Evolutionary conservation across 92 coral and sea anemone species (phyloP), one percentile per base, ranked within the genome.

Genomic region (Parazoanthus darwini): DNA sequence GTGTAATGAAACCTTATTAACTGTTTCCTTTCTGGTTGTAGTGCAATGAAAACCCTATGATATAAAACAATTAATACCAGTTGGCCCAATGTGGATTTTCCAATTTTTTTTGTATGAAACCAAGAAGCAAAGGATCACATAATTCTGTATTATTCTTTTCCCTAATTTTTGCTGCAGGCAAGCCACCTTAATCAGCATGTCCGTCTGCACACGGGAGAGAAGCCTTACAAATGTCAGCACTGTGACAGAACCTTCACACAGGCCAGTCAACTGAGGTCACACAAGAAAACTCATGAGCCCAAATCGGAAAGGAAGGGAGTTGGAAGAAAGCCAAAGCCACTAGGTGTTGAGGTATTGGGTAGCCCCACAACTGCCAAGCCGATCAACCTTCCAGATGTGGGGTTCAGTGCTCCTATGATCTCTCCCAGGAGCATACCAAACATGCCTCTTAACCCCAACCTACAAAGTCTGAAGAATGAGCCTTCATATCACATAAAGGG

Each of bases 131-230:
- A 33, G 82, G 82, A 63, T 22, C 70, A 20, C 70, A 63, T 8
- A 51, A 51, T 14, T 8, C 9, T 48, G 11, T 63, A 8, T 63
- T 0, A 29, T 29, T 29, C 1, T 63, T 63, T 5, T 63, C 8
- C 25, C 39, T 75, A 77, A 33, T 76, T 83, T 13, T 76, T 66
- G 29, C 88, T 86, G 35, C 99, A 97, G 88, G 99, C 99, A 42
- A 97, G 99, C 90, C 99, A 97, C 81, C 91, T 97, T 43, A 97
- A 97, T 90, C 99, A 97, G 80, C 99, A 97, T 74, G 95, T 93
- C 48, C 93, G 99, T 6, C 95, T 97, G 44, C 99, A 97, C 86
- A 97, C 99, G 11, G 99, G 99, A 6, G 99, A 97, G 85, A 97
- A 95, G 73, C 99, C 99, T 0, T 97, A 97, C 86, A 92, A 93